A percentile compares a stretch with the other conserved stretches of the same genome.
These are phyloP conservation scores for Cantharis flavilabris DNA, from an alignment of 2,888 invertebrate species.

Conservation along the genomic window DNA sequence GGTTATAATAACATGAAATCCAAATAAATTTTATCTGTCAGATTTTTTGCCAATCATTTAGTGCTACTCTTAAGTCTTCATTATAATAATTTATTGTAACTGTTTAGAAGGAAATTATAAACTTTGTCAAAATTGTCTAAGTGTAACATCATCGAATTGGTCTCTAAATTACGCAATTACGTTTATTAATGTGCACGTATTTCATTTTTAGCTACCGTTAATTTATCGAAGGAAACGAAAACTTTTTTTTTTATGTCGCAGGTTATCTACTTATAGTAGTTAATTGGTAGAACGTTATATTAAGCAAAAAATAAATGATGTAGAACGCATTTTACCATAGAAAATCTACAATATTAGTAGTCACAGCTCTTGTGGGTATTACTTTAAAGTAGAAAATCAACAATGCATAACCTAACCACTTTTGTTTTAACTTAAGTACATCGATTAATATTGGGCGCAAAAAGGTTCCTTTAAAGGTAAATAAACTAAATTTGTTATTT, in stretches of 20 bases:
- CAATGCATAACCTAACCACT: not conserved
- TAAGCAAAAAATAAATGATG: not conserved
- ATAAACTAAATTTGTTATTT: not conserved
- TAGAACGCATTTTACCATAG: not conserved
- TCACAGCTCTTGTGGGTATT: not conserved
- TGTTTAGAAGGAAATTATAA: not conserved
- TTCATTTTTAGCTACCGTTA: not conserved
- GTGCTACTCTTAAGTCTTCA: not conserved
- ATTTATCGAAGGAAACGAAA: not conserved
- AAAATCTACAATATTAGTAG: not conserved
- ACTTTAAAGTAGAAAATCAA: not conserved
- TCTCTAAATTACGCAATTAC: not conserved
- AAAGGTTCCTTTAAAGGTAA: not conserved
- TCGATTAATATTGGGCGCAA: not conserved
- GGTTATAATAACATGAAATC: not conserved
- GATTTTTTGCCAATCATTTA: constrained; percentile 1
- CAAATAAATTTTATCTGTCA: not conserved
- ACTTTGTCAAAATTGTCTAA: not conserved
- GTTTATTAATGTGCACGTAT: not conserved
- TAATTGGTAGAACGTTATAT: not conserved
- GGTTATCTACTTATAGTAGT: not conserved
- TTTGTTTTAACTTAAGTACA: not conserved
- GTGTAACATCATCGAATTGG: not conserved
- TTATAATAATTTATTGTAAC: not conserved
- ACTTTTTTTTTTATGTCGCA: not conserved